Percentiles rank a stretch among this genome's conserved stretches.
phyloP scores from a whole-genome alignment of 2,797 vertebrate species.

The Enteromius fasciolatus region DNA sequence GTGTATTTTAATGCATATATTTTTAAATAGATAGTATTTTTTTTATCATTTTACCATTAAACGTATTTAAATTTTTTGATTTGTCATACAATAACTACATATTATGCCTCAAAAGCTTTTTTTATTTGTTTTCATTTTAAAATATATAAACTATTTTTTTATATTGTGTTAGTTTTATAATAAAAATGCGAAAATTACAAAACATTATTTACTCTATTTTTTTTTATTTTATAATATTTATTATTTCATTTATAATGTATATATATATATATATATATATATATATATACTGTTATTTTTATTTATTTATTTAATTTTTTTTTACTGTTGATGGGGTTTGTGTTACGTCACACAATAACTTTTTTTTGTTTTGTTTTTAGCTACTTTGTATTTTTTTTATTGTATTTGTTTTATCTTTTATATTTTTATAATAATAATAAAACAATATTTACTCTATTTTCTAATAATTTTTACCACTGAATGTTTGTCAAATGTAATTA shows the following conservation, averaged over 20 bases:
- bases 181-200: neutral
- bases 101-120: neutral
- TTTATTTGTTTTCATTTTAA: neutral
- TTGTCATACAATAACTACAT: neutral
- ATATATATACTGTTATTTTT: too few species aligned
- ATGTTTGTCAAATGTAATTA: neutral
- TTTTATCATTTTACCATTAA: neutral
- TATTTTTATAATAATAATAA: neutral
- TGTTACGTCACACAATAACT: too few species aligned
- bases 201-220: neutral
- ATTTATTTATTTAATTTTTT: too few species aligned
- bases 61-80: neutral
- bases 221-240: too few species aligned
- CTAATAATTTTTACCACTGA: neutral
- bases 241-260: too few species aligned
- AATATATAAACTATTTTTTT: neutral
- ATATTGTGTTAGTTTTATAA: neutral
- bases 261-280: too few species aligned
- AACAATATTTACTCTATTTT: neutral
- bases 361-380: neutral
- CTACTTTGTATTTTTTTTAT: neutral
- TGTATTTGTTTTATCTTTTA: neutral
- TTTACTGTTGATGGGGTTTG: too few species aligned
- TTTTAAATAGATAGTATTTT: neutral
- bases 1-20: neutral